Evolutionary conservation across 2,113 vertebrate genomes (phyloP).

Genomic region (Hippocampus zosterae): DNA sequence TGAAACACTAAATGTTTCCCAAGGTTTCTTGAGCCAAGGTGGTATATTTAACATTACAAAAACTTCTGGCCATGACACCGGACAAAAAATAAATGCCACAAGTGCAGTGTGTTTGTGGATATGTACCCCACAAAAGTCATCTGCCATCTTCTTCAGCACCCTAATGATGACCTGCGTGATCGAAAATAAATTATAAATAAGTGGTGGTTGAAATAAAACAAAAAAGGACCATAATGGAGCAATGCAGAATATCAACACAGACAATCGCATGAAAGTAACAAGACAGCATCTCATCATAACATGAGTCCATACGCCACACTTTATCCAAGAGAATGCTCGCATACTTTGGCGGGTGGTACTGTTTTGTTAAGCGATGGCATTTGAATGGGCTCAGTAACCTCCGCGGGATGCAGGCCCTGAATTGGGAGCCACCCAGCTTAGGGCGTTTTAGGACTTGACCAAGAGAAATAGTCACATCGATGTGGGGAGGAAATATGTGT

Average conservation of each 20-base stretch:
- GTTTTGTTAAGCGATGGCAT: neutral
- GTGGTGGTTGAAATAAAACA: neutral
- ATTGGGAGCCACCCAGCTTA: too few relatives aligned
- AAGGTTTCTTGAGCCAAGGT: neutral
- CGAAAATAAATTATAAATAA: neutral
- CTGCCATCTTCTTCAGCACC: neutral
- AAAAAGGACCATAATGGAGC: neutral
- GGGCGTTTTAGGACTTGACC: too few relatives aligned
- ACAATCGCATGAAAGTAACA: too few relatives aligned
- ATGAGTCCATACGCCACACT: too few relatives aligned
- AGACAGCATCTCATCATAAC: too few relatives aligned
- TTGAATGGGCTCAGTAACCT: neutral
- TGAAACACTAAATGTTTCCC: neutral
- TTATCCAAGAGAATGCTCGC: too few relatives aligned
- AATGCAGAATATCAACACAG: too few relatives aligned
- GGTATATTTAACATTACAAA: neutral
- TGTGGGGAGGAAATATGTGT: conserved; percentile 25
- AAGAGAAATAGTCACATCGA: too few relatives aligned
- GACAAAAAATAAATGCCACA: neutral
- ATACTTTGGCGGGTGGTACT: neutral
- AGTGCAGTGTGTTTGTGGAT: neutral
- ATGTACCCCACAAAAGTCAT: neutral
- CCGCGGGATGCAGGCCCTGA: too few relatives aligned
- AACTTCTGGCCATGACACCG: neutral
- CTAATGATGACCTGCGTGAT: neutral